Percentiles rank a stretch among this genome's conserved stretches.
Conservation (phyloP, 2,113 vertebrate species). For the Toxostoma redivivum region DNA sequence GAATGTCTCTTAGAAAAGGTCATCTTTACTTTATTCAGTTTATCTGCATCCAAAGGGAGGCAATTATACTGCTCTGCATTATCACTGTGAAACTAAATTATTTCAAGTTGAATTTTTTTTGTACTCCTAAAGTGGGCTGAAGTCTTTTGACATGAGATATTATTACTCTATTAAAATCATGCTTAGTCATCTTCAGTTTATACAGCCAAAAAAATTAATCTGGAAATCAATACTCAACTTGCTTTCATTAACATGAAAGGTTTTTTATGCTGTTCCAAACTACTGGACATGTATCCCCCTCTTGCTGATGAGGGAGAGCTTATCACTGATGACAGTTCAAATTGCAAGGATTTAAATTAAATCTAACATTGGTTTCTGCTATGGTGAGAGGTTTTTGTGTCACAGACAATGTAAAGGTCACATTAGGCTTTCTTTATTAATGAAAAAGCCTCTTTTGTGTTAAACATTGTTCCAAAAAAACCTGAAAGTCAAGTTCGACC, state of each 20-base stretch:
- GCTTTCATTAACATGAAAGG: background rate
- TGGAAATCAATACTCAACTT: slow-evolving; percentile 8
- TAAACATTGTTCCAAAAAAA: background rate
- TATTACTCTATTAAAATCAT: background rate
- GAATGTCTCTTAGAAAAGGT: background rate
- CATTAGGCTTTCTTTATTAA: background rate
- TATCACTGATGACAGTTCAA: background rate
- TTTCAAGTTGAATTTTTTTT: background rate
- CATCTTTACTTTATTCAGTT: background rate
- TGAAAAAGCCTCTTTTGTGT: background rate
- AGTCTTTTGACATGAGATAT: background rate
- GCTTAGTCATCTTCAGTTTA: background rate
- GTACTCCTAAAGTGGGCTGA: background rate
- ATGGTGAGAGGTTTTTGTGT: background rate
- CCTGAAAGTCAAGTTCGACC: background rate
- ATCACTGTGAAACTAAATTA: background rate
- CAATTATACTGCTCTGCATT: background rate
- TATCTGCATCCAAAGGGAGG: background rate
- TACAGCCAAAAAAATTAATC: background rate
- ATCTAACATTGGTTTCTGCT: background rate
- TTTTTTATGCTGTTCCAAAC: background rate
- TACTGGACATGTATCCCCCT: background rate
- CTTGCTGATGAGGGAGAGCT: background rate
- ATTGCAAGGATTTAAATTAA: slow-evolving; percentile 19
- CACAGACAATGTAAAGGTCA: background rate